These are phyloP conservation scores for Tragopan temminckii DNA, from an alignment of 2,797 vertebrate genomes.

Conservation along the genomic window DNA sequence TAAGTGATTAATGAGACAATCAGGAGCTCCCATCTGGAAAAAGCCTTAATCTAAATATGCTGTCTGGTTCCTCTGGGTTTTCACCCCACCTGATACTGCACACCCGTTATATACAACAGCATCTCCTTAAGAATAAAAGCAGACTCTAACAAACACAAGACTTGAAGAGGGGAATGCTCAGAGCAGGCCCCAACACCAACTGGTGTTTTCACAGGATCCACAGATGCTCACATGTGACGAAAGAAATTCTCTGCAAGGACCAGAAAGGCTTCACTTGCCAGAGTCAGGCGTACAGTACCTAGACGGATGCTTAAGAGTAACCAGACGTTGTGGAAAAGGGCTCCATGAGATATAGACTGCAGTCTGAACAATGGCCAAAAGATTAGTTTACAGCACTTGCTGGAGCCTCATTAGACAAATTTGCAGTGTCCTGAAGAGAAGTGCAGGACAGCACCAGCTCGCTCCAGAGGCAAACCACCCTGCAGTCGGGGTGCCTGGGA, in stretches of 20 bases:
- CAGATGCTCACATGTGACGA: not conserved
- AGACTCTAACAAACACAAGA: not conserved
- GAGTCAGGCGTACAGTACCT: not conserved
- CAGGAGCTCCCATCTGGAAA: not conserved
- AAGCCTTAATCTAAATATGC: not conserved
- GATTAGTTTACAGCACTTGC: not conserved
- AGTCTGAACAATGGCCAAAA: not conserved
- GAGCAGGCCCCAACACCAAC: not conserved
- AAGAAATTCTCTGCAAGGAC: not conserved
- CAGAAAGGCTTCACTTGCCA: not conserved
- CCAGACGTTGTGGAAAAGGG: not conserved
- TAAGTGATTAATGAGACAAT: not conserved
- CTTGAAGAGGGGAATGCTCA: accelerated
- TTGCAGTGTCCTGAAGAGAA: not conserved
- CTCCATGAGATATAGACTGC: accelerated
- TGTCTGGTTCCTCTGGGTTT: not conserved
- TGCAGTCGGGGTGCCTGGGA: accelerated
- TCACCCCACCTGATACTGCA: not conserved
- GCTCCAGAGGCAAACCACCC: not conserved
- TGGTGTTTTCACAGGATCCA: not conserved
- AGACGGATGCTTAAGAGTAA: not conserved
- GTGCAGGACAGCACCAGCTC: not conserved
- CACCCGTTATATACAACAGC: not conserved
- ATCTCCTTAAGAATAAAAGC: not conserved
- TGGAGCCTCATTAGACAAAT: not conserved